Evolutionary conservation across 2,797 vertebrate genomes (phyloP).

Genomic region (Hyperoplus immaculatus): DNA sequence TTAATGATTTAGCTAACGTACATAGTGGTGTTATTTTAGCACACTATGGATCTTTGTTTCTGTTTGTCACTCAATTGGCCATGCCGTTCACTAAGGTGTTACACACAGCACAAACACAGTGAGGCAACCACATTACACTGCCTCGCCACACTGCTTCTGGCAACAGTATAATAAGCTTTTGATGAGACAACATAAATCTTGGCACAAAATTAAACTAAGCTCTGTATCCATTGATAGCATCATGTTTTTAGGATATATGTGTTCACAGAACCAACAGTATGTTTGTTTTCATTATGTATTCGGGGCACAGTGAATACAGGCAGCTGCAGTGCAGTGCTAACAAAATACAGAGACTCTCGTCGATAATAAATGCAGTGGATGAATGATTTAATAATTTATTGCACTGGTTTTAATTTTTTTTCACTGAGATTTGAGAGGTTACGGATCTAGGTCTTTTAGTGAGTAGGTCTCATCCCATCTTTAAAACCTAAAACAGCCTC

Average conservation of each 20-base stretch:
- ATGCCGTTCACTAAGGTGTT: background rate
- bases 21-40: slow-evolving; percentile 5
- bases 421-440: no score
- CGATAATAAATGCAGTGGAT: no score
- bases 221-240: slow-evolving; percentile 12
- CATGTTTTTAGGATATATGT: background rate
- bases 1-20: background rate
- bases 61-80: slow-evolving; percentile 3
- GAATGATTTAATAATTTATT: no score
- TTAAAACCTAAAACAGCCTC: background rate
- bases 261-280: background rate
- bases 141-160: background rate
- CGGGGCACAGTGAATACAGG: background rate
- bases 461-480: no score
- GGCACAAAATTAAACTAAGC: background rate
- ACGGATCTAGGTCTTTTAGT: no score
- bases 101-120: slow-evolving; percentile 15
- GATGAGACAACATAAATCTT: background rate
- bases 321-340: background rate
- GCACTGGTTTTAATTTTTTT: no score
- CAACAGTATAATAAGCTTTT: slow-evolving; percentile 3
- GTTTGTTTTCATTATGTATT: background rate
- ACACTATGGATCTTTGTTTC: slow-evolving; percentile 2
- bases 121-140: no score
- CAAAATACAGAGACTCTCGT: background rate